Base-by-base conservation (phyloP, 2,888 invertebrate species). In the Rhagonycha fulva region DNA sequence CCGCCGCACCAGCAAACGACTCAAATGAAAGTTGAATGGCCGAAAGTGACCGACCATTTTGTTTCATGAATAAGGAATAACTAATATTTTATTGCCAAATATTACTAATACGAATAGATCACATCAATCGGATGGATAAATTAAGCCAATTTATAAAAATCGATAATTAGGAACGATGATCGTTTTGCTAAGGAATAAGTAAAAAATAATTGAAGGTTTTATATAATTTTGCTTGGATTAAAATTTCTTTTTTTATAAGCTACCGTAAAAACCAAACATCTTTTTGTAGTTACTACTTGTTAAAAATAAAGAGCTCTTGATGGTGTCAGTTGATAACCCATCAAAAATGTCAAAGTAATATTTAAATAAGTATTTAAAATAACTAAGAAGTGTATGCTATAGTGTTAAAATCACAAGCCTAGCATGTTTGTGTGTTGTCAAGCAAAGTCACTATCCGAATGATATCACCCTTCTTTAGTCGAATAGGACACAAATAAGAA, bases 1-100 rank as follows among this genome's bases (percentile, higher is more conserved):
- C 79, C 79, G 78, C 78, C 79, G 78, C 78, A 73, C 77, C 77
- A 80, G 80, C 78, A 80, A 80, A 78, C 77, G 82, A 80, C 81
- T 82, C 81, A 82, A 82, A 81, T 80, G 80, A 81, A 82, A 83
- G 84, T 84, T 84, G 84, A 84, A 84, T 81, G 83, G 75, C 84
- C 84, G 81, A 82, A 78, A 81, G 83, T 84, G 84, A 84, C 84
- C 84, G 83, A 83, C 82, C 83, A 84, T 84, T 84, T 84, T 83
- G 81, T 83, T 83, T 83, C 82, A 81, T 80, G 82, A 82, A 83
- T 82, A 82, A 82, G 80, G 81, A 82, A 84, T 82, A 83, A 82
- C 83, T 81, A 83, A 83, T 83, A 83, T 82, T 82, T 82, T 83
- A 82, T 83, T 83, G 78, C 81, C 80, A 79, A 81, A 82, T 47